Evolutionary conservation across 2,113 vertebrate genomes (phyloP).

Genomic region (Aphyosemion australe): DNA sequence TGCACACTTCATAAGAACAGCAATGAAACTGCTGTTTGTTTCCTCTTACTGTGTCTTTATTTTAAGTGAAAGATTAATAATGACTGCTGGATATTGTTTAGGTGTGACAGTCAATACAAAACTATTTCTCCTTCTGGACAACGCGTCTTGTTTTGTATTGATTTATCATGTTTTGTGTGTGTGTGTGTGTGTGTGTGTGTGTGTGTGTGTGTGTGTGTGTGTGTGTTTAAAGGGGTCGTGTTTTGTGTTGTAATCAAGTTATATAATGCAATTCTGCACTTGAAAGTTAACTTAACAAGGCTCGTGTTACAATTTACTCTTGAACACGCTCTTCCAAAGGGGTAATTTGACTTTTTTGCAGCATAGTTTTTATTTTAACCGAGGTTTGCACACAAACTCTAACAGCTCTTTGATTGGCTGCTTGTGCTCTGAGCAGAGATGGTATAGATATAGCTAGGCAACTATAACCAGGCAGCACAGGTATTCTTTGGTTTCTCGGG

Average conservation of each 20-base stretch:
- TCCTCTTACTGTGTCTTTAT: conserved; percentile 66
- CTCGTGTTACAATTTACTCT: neutral
- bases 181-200: too few species aligned
- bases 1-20: conserved; percentile 75
- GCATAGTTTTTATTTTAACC: neutral
- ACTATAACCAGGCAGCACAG: conserved; percentile 12
- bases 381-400: conserved; percentile 4
- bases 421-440: conserved; percentile 10
- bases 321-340: neutral
- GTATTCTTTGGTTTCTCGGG: neutral
- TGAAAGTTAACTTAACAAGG: neutral
- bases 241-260: conserved; percentile 4
- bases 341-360: neutral
- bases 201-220: neutral
- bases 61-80: conserved; percentile 65
- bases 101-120: conserved; percentile 52
- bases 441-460: neutral
- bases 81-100: conserved; percentile 56
- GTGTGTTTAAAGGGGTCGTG: neutral
- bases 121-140: conserved; percentile 18
- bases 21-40: conserved; percentile 74
- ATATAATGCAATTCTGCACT: neutral
- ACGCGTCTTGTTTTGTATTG: conserved; percentile 1
- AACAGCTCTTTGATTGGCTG: neutral
- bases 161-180: neutral